Evolutionary conservation across 1,140 invertebrate species (phyloP).

Genomic region (Medauroidea extradentata): DNA sequence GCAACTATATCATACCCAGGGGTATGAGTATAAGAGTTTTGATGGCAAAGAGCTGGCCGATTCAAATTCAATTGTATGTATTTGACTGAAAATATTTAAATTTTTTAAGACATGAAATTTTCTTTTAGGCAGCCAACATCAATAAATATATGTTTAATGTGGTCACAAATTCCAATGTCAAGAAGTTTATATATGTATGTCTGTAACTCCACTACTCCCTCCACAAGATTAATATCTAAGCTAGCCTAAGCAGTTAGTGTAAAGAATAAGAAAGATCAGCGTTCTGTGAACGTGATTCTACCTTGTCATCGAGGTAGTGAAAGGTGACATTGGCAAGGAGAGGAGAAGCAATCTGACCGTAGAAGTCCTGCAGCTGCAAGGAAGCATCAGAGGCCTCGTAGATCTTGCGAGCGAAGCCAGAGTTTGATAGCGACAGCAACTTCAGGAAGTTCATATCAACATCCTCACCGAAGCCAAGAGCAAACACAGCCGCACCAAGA

Average conservation of each 20-base stretch:
- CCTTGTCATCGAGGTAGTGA: slow-evolving; percentile 33
- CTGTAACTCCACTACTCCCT: too few relatives aligned
- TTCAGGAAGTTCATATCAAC: slow-evolving; percentile 46
- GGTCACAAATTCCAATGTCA: too few relatives aligned
- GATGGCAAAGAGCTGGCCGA: too few relatives aligned
- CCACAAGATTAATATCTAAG: neutral
- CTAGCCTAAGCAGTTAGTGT: neutral
- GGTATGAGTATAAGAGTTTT: too few relatives aligned
- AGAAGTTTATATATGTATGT: too few relatives aligned
- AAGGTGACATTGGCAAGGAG: slow-evolving; percentile 45
- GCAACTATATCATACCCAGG: too few relatives aligned
- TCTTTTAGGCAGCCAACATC: too few relatives aligned
- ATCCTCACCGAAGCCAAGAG: slow-evolving; percentile 45
- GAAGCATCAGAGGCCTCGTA: slow-evolving; percentile 46
- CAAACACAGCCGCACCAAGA: slow-evolving; percentile 33
- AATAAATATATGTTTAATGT: too few relatives aligned
- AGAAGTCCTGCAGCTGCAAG: slow-evolving; percentile 47
- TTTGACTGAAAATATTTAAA: too few relatives aligned
- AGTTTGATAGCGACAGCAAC: slow-evolving; percentile 42
- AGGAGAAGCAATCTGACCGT: slow-evolving; percentile 46
- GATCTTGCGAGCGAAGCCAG: slow-evolving; percentile 45
- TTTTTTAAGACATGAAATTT: too few relatives aligned
- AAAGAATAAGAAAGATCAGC: neutral
- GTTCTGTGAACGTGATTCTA: too few relatives aligned
- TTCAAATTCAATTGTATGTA: too few relatives aligned